Conservation (phyloP, 2,888 invertebrate species). For the Zygaena filipendulae region DNA sequence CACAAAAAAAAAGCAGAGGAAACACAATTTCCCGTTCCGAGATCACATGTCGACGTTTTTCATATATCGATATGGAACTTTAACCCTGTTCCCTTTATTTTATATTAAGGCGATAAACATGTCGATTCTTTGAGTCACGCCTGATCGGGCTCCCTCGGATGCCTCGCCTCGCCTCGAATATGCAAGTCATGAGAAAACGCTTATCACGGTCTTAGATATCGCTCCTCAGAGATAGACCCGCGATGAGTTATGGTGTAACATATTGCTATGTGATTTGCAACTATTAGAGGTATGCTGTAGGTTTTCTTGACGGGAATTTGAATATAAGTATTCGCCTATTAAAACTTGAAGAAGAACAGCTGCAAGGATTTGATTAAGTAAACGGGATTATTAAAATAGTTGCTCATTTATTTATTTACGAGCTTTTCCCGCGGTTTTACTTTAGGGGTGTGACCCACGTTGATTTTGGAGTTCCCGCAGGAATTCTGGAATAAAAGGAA, state of each 20-base stretch:
- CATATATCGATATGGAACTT: slow-evolving; percentile 48
- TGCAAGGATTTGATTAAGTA: too few relatives aligned
- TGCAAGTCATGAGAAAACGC: slow-evolving; percentile 67
- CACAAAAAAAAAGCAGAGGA: too few relatives aligned
- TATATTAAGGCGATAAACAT: slow-evolving; percentile 69
- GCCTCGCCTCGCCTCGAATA: slow-evolving; percentile 29
- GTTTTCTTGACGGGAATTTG: too few relatives aligned
- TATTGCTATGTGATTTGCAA: slow-evolving; percentile 43
- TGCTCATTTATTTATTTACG: too few relatives aligned
- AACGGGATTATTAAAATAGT: too few relatives aligned
- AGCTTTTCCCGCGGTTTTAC: too few relatives aligned
- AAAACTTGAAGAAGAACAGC: too few relatives aligned
- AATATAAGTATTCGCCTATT: too few relatives aligned
- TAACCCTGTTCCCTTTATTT: slow-evolving; percentile 55
- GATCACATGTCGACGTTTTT: slow-evolving; percentile 45
- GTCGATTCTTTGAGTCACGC: slow-evolving; percentile 61
- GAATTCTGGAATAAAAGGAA: too few relatives aligned
- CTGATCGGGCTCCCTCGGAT: slow-evolving; percentile 48
- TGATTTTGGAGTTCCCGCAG: too few relatives aligned
- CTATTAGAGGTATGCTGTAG: too few relatives aligned
- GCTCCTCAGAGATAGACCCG: slow-evolving; percentile 35
- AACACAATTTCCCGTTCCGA: slow-evolving; percentile 50
- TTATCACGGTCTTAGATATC: slow-evolving; percentile 55
- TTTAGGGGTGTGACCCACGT: too few relatives aligned
- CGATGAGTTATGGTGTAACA: slow-evolving; percentile 57